These are phyloP conservation scores for Lasioglossum baleicum DNA, from an alignment of 1,140 invertebrate species.

Conservation along the genomic window DNA sequence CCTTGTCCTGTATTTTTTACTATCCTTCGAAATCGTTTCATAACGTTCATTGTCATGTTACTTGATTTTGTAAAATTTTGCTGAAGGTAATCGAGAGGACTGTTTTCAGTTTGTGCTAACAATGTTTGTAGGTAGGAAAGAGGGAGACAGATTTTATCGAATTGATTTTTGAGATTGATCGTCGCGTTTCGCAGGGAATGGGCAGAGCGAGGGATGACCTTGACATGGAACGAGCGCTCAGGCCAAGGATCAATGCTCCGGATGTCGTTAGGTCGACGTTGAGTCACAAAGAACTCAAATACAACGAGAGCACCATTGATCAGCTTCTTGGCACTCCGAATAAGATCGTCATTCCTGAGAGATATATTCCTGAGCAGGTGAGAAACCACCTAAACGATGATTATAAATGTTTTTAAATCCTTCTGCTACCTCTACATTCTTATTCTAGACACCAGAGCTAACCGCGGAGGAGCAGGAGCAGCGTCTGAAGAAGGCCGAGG, in stretches of 20 bases:
- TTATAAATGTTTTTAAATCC: too few relatives aligned
- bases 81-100: too few relatives aligned
- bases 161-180: not conserved
- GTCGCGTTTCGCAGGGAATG: conserved; percentile 78
- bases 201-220: conserved; percentile 89
- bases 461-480: conserved; percentile 90
- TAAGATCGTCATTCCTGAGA: conserved; percentile 94
- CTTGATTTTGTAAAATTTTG: too few relatives aligned
- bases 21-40: too few relatives aligned
- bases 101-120: too few relatives aligned
- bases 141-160: too few relatives aligned
- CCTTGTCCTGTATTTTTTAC: too few relatives aligned
- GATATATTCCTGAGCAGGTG: conserved; percentile 93
- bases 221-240: conserved; percentile 90
- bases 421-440: not conserved
- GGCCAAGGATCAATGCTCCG: conserved; percentile 86
- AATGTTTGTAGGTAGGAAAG: too few relatives aligned
- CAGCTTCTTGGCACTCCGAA: conserved; percentile 90
- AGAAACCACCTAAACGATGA: not conserved
- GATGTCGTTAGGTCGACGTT: conserved; percentile 91
- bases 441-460: conserved; percentile 84
- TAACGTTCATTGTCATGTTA: too few relatives aligned
- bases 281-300: conserved; percentile 83
- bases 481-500: conserved; percentile 91
- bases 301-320: conserved; percentile 90